Evolutionary conservation across 2,888 invertebrate species (phyloP).

Genomic region (Mythimna vitellina): DNA sequence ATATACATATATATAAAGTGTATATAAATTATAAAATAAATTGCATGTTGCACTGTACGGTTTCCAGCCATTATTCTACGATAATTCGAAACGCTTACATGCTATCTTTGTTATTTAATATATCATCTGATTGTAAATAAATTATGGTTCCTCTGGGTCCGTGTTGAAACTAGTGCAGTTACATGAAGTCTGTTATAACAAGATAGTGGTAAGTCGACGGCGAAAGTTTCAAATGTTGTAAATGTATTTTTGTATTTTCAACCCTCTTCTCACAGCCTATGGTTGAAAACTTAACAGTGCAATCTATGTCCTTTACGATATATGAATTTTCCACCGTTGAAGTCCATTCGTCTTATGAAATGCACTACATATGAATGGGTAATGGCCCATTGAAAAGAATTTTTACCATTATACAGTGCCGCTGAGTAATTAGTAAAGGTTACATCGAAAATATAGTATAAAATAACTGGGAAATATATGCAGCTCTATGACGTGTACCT

Average conservation of each 20-base stretch:
- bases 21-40: no score
- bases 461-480: background rate
- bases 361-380: no score
- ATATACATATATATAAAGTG: no score
- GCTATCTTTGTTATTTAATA: slow-evolving; percentile 45
- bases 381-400: background rate
- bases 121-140: slow-evolving; percentile 23
- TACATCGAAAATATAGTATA: background rate
- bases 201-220: background rate
- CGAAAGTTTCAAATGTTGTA: background rate
- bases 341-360: background rate
- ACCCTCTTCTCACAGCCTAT: background rate
- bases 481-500: no score
- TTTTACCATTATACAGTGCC: background rate
- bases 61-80: slow-evolving; percentile 3
- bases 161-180: slow-evolving; percentile 7
- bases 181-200: slow-evolving; percentile 1
- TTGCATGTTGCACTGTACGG: slow-evolving; percentile 32
- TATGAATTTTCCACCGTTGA: background rate
- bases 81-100: slow-evolving; percentile 30
- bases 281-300: background rate
- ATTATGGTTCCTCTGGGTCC: slow-evolving; percentile 15
- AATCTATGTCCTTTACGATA: background rate
- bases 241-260: background rate
- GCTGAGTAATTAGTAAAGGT: background rate